These are phyloP conservation scores for Sinhomidia bicolor DNA, from an alignment of 2,888 invertebrate species.

Conservation along the genomic window DNA sequence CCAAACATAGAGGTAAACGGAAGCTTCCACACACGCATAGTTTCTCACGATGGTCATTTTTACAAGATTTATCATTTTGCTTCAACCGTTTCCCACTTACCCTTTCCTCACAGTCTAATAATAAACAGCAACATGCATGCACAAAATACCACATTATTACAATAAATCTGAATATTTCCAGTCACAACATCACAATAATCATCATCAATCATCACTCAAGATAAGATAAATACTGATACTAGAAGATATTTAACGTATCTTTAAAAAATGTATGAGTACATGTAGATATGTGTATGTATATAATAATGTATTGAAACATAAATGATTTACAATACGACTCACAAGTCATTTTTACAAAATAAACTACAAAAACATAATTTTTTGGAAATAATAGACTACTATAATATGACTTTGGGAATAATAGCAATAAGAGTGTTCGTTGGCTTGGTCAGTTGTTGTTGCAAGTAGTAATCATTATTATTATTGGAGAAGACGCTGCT, in stretches of 20 bases:
- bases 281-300: too few relatives aligned
- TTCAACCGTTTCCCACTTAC: not conserved
- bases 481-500: not conserved
- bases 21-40: not conserved
- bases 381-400: not conserved
- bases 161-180: not conserved
- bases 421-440: not conserved
- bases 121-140: not conserved
- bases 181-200: not conserved
- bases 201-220: too few relatives aligned
- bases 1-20: not conserved
- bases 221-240: not conserved
- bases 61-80: not conserved
- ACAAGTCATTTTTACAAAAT: not conserved
- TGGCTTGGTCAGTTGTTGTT: not conserved
- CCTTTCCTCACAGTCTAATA: not conserved
- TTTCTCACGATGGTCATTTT: constrained; percentile 8
- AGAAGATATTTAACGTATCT: too few relatives aligned
- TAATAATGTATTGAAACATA: too few relatives aligned
- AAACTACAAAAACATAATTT: not conserved
- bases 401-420: constrained; percentile 19
- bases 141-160: not conserved
- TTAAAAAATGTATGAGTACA: too few relatives aligned
- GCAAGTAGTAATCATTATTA: not conserved
- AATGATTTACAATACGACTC: too few relatives aligned